phyloP scores from a whole-genome alignment of 2,797 vertebrate genomes.

The Crocidura indochinensis region DNA sequence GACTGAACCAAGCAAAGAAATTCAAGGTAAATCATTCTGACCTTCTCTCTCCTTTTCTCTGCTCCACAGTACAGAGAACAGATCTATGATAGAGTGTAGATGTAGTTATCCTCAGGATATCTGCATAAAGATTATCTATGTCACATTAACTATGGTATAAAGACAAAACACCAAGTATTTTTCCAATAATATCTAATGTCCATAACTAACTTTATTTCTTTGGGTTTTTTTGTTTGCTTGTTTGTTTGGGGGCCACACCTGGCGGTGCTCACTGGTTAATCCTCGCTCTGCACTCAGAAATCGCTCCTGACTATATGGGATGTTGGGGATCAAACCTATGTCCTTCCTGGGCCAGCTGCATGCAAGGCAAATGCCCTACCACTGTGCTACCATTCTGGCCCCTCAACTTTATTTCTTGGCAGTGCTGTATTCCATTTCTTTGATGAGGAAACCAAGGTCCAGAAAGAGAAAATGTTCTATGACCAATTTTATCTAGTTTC shows the following conservation, averaged over 20 bases:
- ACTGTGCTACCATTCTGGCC: too few relatives aligned
- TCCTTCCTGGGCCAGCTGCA: too few relatives aligned
- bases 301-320: too few relatives aligned
- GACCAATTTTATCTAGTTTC: neutral
- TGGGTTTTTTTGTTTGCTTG: too few relatives aligned
- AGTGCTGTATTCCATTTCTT: neutral
- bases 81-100: neutral
- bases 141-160: neutral
- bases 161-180: slow-evolving; percentile 6
- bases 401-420: too few relatives aligned
- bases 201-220: neutral
- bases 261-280: too few relatives aligned
- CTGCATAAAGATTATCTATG: neutral
- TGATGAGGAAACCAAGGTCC: slow-evolving; percentile 43
- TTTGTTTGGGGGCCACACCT: too few relatives aligned
- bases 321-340: too few relatives aligned
- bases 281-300: too few relatives aligned
- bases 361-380: too few relatives aligned
- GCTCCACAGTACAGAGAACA: neutral
- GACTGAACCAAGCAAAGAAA: neutral
- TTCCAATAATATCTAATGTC: neutral
- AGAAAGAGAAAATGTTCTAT: neutral
- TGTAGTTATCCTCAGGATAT: neutral
- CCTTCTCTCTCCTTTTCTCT: neutral
- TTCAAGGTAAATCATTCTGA: neutral